Conservation (phyloP, 1,140 invertebrate species). For the Papilio dardanus region DNA sequence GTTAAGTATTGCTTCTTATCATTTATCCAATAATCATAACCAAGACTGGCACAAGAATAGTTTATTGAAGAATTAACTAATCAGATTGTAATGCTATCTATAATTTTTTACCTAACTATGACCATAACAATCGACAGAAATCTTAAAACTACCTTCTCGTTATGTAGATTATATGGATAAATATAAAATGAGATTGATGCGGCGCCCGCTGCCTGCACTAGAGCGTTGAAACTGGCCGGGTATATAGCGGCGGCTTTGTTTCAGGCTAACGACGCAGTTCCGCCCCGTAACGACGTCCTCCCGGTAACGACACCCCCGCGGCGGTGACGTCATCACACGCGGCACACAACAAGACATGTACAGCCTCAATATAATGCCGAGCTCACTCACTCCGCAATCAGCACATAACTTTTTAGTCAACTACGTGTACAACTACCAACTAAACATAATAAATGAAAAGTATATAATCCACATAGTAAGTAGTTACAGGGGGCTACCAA, state of each 20-base stretch:
- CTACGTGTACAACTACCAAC: background rate
- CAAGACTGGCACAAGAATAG: no score
- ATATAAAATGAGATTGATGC: background rate
- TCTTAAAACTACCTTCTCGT: background rate
- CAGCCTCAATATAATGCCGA: background rate
- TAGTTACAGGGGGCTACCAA: no score
- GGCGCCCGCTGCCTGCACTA: slow-evolving; percentile 41
- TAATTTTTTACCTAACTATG: background rate
- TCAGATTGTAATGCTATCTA: background rate
- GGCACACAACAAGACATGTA: background rate
- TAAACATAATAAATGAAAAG: no score
- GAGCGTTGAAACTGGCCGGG: slow-evolving; percentile 62
- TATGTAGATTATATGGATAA: background rate
- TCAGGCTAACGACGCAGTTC: slow-evolving; percentile 72
- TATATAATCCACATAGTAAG: no score
- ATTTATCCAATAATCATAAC: background rate
- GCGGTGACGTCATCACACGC: slow-evolving; percentile 40
- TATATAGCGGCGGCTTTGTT: slow-evolving; percentile 72
- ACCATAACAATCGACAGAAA: background rate
- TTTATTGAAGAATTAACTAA: background rate
- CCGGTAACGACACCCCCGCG: slow-evolving; percentile 60
- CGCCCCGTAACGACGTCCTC: slow-evolving; percentile 72
- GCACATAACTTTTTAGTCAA: background rate
- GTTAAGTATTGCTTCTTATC: no score
- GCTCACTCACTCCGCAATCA: background rate